Conservation (phyloP, 2,888 invertebrate species). For the Stratiomys singularior region DNA sequence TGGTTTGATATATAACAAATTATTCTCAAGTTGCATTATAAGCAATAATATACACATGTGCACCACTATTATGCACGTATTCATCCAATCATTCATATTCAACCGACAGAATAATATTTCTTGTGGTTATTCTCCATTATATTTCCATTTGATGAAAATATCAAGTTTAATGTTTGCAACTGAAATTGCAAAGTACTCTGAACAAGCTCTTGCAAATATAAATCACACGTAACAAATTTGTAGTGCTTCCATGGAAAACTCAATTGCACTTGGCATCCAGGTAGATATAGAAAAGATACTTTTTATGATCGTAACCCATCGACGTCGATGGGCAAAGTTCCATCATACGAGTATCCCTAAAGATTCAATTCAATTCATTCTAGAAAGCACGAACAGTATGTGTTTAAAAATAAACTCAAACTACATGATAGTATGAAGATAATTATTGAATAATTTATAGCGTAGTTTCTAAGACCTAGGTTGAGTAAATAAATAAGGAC, state of each 20-base stretch:
- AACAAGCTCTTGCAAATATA: neutral
- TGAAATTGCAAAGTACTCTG: neutral
- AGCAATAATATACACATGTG: no score
- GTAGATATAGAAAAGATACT: neutral
- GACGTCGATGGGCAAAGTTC: neutral
- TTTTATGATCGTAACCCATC: neutral
- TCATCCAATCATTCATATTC: no score
- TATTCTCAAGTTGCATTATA: no score
- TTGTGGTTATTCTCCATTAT: neutral
- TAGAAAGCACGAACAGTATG: no score
- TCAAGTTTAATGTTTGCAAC: neutral
- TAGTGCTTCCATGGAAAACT: neutral
- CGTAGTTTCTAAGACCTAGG: no score
- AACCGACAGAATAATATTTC: no score
- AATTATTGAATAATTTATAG: no score
- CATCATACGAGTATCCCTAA: neutral
- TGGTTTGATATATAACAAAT: no score
- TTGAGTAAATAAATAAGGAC: no score
- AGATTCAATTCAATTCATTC: neutral
- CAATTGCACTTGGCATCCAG: neutral
- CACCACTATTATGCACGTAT: no score
- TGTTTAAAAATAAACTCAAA: no score
- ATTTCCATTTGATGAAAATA: constrained; percentile 3
- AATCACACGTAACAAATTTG: neutral
- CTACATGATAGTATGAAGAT: no score